A percentile compares a stretch with the other conserved stretches of the same genome.
These are phyloP conservation scores for Amaurobius ferox DNA, from an alignment of 2,888 invertebrate genomes.

Conservation along the genomic window DNA sequence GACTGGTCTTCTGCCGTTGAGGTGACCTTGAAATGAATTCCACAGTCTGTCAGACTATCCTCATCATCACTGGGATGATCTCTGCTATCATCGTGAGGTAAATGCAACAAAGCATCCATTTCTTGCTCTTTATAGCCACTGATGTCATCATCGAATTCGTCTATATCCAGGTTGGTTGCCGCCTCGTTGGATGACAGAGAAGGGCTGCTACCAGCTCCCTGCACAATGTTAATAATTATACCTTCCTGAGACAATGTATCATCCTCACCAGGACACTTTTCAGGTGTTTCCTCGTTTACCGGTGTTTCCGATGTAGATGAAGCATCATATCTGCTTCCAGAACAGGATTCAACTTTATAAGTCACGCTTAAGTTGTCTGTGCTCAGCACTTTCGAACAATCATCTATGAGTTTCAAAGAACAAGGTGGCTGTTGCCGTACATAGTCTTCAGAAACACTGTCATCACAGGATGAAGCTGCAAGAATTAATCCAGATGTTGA, in stretches of 20 bases:
- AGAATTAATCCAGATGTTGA: constrained; percentile 63
- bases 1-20: not conserved
- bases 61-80: constrained; percentile 58
- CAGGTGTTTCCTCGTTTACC: constrained; percentile 30
- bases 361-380: constrained; percentile 45
- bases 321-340: constrained; percentile 1
- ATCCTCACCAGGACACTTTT: constrained; percentile 20
- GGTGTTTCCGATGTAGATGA: constrained; percentile 12
- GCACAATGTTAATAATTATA: constrained; percentile 29
- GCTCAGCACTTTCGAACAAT: constrained; percentile 33
- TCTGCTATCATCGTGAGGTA: constrained; percentile 43
- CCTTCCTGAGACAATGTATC: constrained; percentile 37
- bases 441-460: not conserved
- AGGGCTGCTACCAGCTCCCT: not conserved
- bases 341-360: constrained; percentile 34
- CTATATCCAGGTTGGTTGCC: constrained; percentile 22
- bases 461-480: not conserved
- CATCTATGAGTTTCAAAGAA: constrained; percentile 80
- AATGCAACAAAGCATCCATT: constrained; percentile 39
- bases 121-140: constrained; percentile 48
- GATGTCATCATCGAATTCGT: constrained; percentile 52
- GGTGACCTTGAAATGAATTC: constrained; percentile 48
- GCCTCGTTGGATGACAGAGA: constrained; percentile 45
- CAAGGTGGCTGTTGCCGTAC: constrained; percentile 5
- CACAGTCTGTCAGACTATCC: constrained; percentile 58